Percentiles rank a stretch among this genome's conserved stretches.
Conservation (phyloP, 1,140 invertebrate genomes). For the Panagrolaimus sp. region DNA sequence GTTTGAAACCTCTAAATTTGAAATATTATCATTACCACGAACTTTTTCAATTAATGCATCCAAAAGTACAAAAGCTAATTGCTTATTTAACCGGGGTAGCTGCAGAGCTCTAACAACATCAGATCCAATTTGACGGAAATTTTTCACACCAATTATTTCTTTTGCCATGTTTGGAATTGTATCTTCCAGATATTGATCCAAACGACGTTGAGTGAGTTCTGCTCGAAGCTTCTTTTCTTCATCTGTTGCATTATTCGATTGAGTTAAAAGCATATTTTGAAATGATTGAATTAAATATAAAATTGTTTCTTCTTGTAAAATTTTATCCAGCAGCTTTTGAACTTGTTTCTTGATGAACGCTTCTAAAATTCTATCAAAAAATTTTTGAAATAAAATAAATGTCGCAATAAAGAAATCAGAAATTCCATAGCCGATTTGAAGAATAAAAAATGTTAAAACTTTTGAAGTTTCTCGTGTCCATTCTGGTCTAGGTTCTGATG, state of each 20-base stretch:
- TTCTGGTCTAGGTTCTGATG: neutral
- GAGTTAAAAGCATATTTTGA: neutral
- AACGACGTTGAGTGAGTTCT: neutral
- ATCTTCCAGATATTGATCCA: neutral
- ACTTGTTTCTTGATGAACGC: neutral
- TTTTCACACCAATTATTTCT: neutral
- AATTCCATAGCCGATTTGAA: neutral
- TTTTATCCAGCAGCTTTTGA: neutral
- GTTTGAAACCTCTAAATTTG: too few relatives aligned
- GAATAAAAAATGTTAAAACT: neutral
- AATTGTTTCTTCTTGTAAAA: neutral
- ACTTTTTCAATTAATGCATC: neutral
- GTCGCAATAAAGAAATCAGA: neutral
- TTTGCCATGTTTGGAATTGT: neutral
- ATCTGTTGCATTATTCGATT: neutral
- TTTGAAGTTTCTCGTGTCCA: neutral
- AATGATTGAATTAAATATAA: neutral
- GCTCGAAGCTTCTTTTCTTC: conserved; percentile 12
- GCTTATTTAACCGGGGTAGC: neutral
- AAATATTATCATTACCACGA: too few relatives aligned
- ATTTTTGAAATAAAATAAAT: neutral
- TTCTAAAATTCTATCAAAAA: neutral
- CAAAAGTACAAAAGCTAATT: neutral
- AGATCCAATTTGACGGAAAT: neutral
- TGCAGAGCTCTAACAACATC: neutral